phyloP scores from a whole-genome alignment of 1,140 invertebrate species.

The Lepidurus apus region DNA sequence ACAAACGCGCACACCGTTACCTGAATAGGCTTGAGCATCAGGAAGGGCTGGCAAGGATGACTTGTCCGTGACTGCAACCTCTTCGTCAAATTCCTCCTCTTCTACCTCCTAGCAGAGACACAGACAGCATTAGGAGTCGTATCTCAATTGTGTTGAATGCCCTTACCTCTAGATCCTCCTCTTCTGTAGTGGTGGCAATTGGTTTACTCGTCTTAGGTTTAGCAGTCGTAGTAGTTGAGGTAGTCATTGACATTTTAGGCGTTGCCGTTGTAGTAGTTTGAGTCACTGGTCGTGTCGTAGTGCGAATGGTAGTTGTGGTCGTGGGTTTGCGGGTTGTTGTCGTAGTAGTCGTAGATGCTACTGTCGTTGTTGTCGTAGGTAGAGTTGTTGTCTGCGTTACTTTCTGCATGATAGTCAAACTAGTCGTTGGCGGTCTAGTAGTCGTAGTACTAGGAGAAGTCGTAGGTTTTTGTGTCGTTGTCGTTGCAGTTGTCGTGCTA shows the following conservation, averaged over 20 bases:
- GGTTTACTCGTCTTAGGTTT: neutral
- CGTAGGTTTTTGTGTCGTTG: slow-evolving; percentile 30
- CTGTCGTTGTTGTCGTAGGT: slow-evolving; percentile 10
- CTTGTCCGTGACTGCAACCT: neutral
- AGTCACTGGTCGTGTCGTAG: slow-evolving; percentile 41
- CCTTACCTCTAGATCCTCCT: neutral
- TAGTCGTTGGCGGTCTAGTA: slow-evolving; percentile 32
- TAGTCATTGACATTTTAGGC: slow-evolving; percentile 17
- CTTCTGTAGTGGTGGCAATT: slow-evolving; percentile 17
- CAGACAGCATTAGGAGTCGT: neutral
- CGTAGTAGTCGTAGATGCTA: slow-evolving; percentile 31
- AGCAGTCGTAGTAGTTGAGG: slow-evolving; percentile 33
- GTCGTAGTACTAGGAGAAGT: slow-evolving; percentile 33
- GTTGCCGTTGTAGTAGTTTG: slow-evolving; percentile 34
- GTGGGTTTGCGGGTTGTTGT: slow-evolving; percentile 29
- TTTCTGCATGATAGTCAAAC: slow-evolving; percentile 22
- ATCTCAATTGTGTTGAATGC: neutral
- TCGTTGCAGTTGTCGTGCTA: slow-evolving; percentile 22
- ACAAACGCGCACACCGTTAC: slow-evolving; percentile 53
- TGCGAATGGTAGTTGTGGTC: slow-evolving; percentile 26
- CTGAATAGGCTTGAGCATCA: slow-evolving; percentile 26
- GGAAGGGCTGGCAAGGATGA: neutral
- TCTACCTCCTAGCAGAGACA: neutral
- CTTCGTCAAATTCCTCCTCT: neutral
- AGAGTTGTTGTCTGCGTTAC: slow-evolving; percentile 26